Evolutionary conservation across 2,113 vertebrate genomes (phyloP).

Genomic region (Muntiacus reevesi): DNA sequence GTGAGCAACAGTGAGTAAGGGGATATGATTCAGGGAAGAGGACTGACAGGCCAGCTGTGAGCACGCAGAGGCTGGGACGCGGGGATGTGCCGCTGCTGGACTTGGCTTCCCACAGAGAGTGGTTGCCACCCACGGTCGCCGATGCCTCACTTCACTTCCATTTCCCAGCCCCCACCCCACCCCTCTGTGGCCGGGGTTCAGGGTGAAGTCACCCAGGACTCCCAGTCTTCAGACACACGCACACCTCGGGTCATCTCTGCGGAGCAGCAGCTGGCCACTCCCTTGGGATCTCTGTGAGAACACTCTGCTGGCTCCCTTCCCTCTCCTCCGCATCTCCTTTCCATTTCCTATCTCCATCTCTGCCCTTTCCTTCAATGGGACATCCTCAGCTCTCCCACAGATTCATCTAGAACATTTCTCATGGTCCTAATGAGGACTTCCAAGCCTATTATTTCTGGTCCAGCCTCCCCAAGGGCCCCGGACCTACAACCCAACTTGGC

Average conservation of each 20-base stretch:
- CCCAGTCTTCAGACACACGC: not conserved
- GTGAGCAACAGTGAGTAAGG: constrained; percentile 61
- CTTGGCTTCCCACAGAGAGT: not conserved
- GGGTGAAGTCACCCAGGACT: not conserved
- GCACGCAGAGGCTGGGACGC: not conserved
- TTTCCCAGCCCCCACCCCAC: not conserved
- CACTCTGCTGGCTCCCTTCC: not conserved
- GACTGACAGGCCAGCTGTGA: not conserved
- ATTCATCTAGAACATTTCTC: not conserved
- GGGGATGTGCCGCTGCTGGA: not conserved
- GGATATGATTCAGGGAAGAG: constrained; percentile 59
- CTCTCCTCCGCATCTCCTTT: not conserved
- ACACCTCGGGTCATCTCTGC: not conserved
- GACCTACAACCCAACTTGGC: not conserved
- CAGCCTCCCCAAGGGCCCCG: not conserved
- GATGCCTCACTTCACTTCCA: not conserved
- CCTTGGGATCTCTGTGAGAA: not conserved
- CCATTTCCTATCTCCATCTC: not conserved
- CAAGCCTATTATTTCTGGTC: not conserved
- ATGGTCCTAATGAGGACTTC: not conserved
- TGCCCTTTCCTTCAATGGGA: not conserved
- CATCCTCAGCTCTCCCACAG: not conserved
- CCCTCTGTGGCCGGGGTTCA: not conserved
- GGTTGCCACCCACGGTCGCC: not conserved
- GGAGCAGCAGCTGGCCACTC: no score